Conservation (phyloP, 2,797 vertebrate genomes). For the Trichosurus vulpecula region DNA sequence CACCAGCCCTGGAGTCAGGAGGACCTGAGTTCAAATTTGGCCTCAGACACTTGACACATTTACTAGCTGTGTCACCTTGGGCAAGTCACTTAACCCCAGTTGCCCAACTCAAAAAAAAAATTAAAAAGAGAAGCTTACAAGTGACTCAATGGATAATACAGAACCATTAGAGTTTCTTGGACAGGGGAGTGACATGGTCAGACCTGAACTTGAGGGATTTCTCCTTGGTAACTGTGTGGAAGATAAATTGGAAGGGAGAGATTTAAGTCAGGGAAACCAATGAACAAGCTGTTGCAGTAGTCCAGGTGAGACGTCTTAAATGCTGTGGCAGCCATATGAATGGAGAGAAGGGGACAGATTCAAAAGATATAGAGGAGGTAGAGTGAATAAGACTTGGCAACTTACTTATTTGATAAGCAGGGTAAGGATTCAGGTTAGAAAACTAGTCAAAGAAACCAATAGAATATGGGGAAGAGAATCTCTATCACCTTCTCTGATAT, state of each 20-base stretch:
- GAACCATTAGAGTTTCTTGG: not conserved
- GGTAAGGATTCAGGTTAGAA: not conserved
- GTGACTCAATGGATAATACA: not conserved
- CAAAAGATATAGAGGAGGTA: not conserved
- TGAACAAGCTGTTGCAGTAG: not conserved
- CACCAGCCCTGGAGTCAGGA: no score
- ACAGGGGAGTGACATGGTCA: not conserved
- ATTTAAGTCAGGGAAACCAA: not conserved
- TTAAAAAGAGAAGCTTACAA: not conserved
- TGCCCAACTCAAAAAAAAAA: no score
- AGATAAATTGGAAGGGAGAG: not conserved
- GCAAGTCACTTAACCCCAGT: no score
- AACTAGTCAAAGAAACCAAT: not conserved
- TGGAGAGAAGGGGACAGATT: not conserved
- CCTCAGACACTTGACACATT: no score
- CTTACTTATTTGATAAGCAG: not conserved
- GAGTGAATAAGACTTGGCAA: not conserved
- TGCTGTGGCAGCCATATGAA: not conserved
- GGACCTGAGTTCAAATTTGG: no score
- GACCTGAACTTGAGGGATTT: not conserved
- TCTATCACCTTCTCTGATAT: not conserved
- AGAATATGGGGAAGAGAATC: not conserved
- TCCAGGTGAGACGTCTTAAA: not conserved
- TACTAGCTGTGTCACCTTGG: no score
- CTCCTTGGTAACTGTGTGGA: not conserved